A percentile compares a stretch with the other conserved stretches of the same genome.
Conservation (phyloP, 2,888 invertebrate species). For the Drosophila subquinaria region DNA sequence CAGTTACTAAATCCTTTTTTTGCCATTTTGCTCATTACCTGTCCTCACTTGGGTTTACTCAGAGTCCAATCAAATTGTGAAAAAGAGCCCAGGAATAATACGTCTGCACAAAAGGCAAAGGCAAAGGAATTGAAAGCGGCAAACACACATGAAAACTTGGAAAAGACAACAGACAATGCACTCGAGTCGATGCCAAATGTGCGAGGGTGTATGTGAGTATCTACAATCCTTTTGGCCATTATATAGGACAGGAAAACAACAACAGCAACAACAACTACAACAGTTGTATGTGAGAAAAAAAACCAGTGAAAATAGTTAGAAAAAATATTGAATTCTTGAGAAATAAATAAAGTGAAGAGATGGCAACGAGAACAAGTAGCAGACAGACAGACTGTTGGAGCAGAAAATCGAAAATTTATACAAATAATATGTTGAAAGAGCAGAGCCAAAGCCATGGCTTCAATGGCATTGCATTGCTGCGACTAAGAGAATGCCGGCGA, state of each 20-base stretch:
- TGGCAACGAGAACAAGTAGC: slow-evolving; percentile 9
- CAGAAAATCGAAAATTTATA: slow-evolving; percentile 81
- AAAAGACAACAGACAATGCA: slow-evolving; percentile 40
- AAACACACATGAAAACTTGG: slow-evolving; percentile 17
- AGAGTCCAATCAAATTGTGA: slow-evolving; percentile 33
- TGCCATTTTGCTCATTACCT: slow-evolving; percentile 33
- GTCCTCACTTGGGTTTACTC: slow-evolving; percentile 21
- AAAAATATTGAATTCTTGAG: slow-evolving; percentile 74
- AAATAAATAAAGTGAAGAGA: slow-evolving; percentile 76
- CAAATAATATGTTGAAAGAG: slow-evolving; percentile 76
- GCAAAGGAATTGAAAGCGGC: slow-evolving; percentile 15
- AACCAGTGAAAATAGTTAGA: slow-evolving; percentile 61
- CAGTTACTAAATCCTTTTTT: slow-evolving; percentile 4
- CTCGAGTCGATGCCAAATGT: slow-evolving; percentile 44
- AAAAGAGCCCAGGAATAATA: slow-evolving; percentile 7
- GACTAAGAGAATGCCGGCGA: slow-evolving; percentile 49
- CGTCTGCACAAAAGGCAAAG: slow-evolving; percentile 33
- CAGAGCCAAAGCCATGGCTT: slow-evolving; percentile 5
- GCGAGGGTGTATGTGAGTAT: slow-evolving; percentile 19
- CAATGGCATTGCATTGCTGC: not conserved
- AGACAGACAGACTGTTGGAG: slow-evolving; percentile 70
- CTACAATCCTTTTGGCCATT: slow-evolving; percentile 53
- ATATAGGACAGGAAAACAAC: slow-evolving; percentile 24
- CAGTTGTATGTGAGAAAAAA: slow-evolving; percentile 46
- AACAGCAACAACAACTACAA: slow-evolving; percentile 17